A percentile compares a stretch with the other conserved stretches of the same genome.
phyloP scores from a whole-genome alignment of 2,113 vertebrate genomes.

The Ginglymostoma cirratum region DNA sequence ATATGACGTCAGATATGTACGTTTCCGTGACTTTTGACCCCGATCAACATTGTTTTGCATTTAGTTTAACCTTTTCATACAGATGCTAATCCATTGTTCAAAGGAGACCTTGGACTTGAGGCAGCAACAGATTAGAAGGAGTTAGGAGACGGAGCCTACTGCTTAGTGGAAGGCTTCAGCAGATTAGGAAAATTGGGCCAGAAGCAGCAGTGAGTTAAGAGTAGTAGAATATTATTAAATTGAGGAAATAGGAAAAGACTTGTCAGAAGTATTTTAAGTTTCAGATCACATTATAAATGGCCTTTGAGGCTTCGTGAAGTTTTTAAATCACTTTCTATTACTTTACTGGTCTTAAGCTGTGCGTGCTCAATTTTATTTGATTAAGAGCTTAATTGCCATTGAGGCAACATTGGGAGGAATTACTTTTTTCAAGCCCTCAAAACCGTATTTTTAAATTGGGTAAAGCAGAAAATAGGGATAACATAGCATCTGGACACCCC shows the following conservation, averaged over 20 bases:
- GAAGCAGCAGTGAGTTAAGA: not conserved
- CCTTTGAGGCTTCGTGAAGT: not conserved
- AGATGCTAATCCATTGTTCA: not conserved
- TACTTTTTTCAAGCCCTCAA: not conserved
- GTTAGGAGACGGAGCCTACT: not conserved
- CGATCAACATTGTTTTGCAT: not conserved
- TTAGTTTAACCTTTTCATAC: not conserved
- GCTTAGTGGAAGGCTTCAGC: not conserved
- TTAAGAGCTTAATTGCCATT: not conserved
- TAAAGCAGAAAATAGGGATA: not conserved
- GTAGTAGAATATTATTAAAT: not conserved
- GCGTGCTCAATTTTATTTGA: not conserved
- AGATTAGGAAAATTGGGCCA: not conserved
- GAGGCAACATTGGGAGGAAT: not conserved
- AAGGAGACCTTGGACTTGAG: not conserved
- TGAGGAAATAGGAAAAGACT: not conserved
- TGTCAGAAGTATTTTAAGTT: not conserved
- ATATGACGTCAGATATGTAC: not conserved
- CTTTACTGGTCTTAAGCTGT: not conserved
- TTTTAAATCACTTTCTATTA: not conserved
- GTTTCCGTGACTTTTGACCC: not conserved
- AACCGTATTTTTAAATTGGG: not conserved
- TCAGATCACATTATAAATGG: not conserved
- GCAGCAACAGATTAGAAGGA: not conserved
- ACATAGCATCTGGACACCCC: not conserved